phyloP scores from a whole-genome alignment of 2,113 vertebrate species.

The Cebidichthys violaceus region DNA sequence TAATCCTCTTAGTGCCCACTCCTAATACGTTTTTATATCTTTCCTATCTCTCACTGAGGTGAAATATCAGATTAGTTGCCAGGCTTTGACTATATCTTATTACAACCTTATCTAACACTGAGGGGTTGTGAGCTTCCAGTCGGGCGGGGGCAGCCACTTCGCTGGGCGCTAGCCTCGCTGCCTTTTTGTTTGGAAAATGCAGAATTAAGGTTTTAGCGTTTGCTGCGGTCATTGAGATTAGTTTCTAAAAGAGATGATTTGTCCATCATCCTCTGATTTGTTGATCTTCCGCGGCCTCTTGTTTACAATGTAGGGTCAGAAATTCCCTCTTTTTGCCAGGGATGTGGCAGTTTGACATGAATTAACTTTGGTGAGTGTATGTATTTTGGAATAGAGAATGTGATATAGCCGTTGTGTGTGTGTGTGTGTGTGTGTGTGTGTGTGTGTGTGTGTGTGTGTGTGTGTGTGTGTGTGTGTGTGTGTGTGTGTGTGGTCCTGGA shows the following conservation, averaged over 20 bases:
- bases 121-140: constrained; percentile 49
- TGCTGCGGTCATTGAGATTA: constrained; percentile 45
- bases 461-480: constrained; percentile 8
- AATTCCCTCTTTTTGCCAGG: constrained; percentile 13
- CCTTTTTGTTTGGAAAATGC: constrained; percentile 49
- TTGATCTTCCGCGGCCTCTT: constrained; percentile 43
- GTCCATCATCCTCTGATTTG: constrained; percentile 53
- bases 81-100: constrained; percentile 86
- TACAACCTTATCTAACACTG: constrained; percentile 83
- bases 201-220: constrained; percentile 39
- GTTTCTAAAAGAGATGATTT: constrained; percentile 58
- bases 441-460: constrained; percentile 9
- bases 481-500: background rate
- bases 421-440: constrained; percentile 7
- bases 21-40: constrained; percentile 86
- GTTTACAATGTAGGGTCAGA: constrained; percentile 49
- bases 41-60: constrained; percentile 83
- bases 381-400: constrained; percentile 14
- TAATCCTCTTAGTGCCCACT: constrained; percentile 87
- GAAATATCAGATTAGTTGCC: constrained; percentile 87
- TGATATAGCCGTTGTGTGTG: constrained; percentile 2
- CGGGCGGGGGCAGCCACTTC: constrained; percentile 15
- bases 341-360: constrained; percentile 24
- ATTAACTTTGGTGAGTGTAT: background rate
- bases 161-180: constrained; percentile 14